Evolutionary conservation across 2,797 vertebrate species (phyloP).

Genomic region (Mareca strepera): DNA sequence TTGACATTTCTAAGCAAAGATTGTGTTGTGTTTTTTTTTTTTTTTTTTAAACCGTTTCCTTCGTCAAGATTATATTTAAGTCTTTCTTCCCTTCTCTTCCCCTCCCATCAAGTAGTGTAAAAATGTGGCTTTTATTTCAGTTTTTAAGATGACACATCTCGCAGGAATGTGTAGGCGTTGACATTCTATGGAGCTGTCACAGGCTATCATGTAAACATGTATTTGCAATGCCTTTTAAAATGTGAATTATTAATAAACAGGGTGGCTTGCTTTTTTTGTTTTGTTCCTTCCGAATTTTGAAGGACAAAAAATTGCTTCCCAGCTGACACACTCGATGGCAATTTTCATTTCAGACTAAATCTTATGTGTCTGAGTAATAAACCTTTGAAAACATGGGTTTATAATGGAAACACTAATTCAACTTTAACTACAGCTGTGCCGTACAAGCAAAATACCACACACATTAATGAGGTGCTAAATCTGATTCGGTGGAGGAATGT

Average conservation of each 20-base stretch:
- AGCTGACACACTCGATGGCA: constrained; percentile 18
- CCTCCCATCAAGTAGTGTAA: constrained; percentile 56
- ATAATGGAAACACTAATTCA: constrained; percentile 62
- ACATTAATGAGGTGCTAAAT: constrained; percentile 61
- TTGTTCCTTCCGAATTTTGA: constrained; percentile 56
- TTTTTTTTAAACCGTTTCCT: background rate
- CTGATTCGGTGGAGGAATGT: constrained; percentile 30
- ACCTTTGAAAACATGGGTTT: constrained; percentile 61
- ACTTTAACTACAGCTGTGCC: constrained; percentile 58
- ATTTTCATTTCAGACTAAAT: constrained; percentile 66
- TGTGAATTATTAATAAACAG: constrained; percentile 74
- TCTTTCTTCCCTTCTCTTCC: background rate
- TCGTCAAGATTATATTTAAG: constrained; percentile 28
- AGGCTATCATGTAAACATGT: constrained; percentile 72
- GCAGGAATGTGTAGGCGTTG: constrained; percentile 61
- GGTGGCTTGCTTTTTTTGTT: constrained; percentile 21
- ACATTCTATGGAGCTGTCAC: constrained; percentile 71
- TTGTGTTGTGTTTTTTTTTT: background rate
- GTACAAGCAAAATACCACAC: constrained; percentile 53
- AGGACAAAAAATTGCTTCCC: constrained; percentile 57
- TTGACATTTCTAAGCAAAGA: constrained; percentile 41
- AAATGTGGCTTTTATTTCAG: constrained; percentile 48
- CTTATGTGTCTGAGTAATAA: constrained; percentile 62
- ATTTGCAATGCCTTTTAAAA: constrained; percentile 70
- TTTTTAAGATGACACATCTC: constrained; percentile 72